Conservation (phyloP, 1,140 invertebrate species). For the Sipha flava region DNA sequence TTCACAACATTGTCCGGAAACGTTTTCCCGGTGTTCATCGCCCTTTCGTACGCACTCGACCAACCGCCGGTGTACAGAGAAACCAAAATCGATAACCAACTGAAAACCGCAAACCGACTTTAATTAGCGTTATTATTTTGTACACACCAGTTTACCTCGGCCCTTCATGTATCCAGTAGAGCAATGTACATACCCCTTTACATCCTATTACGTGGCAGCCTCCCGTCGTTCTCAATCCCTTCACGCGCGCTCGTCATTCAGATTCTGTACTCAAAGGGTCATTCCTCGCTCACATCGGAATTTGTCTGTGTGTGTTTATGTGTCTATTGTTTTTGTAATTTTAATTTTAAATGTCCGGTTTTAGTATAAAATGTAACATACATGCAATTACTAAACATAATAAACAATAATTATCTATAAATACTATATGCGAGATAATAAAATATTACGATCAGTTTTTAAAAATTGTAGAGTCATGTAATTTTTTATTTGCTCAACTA, state of each 20-base stretch:
- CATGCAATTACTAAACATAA: too few species aligned
- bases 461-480: too few species aligned
- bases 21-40: background rate
- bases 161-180: background rate
- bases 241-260: background rate
- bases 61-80: background rate
- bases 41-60: background rate
- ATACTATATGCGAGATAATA: too few species aligned
- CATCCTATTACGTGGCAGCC: too few species aligned
- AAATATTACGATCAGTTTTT: too few species aligned
- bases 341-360: too few species aligned
- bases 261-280: background rate
- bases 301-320: too few species aligned
- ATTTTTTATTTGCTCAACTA: too few species aligned
- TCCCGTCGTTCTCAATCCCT: background rate
- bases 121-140: slow-evolving; percentile 11
- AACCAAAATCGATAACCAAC: background rate
- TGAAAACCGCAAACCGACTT: background rate
- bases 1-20: background rate
- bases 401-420: too few species aligned
- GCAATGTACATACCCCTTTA: background rate
- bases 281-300: background rate
- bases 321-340: too few species aligned
- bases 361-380: too few species aligned
- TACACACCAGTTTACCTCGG: background rate